Evolutionary conservation across 2,888 invertebrate genomes (phyloP).

Genomic region (Drosophila suboccidentalis): DNA sequence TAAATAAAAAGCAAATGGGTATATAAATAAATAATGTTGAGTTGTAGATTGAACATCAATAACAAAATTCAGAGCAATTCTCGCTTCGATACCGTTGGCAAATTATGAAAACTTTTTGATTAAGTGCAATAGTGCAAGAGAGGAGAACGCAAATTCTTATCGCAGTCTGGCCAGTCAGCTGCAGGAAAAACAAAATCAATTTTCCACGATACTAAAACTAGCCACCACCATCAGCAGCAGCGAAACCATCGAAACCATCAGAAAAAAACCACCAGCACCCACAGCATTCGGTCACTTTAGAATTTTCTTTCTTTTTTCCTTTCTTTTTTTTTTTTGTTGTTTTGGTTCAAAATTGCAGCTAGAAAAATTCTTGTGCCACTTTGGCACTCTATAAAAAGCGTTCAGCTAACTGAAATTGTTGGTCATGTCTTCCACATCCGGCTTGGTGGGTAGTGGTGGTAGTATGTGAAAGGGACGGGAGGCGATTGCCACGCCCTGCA

Average conservation of each 20-base stretch:
- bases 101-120: conserved; percentile 56
- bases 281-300: conserved; percentile 68
- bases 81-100: conserved; percentile 22
- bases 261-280: conserved; percentile 20
- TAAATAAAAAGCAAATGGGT: not conserved
- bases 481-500: conserved; percentile 49
- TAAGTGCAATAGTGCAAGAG: conserved; percentile 36
- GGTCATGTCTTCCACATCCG: conserved; percentile 16
- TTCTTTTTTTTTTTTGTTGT: conserved; percentile 36
- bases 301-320: conserved; percentile 38
- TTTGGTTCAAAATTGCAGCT: conserved; percentile 35
- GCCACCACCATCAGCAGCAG: not conserved
- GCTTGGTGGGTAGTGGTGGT: not conserved
- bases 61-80: conserved; percentile 10
- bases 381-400: conserved; percentile 73
- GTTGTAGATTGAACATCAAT: conserved; percentile 9
- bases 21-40: conserved; percentile 10
- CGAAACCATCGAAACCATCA: conserved; percentile 3
- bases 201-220: conserved; percentile 46
- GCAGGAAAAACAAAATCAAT: conserved; percentile 68
- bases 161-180: conserved; percentile 45
- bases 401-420: conserved; percentile 42
- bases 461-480: not conserved
- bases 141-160: conserved; percentile 64
- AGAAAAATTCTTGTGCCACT: conserved; percentile 59